These are phyloP conservation scores for Todiramphus chloris DNA, from an alignment of 2,113 vertebrate species.

Conservation along the genomic window DNA sequence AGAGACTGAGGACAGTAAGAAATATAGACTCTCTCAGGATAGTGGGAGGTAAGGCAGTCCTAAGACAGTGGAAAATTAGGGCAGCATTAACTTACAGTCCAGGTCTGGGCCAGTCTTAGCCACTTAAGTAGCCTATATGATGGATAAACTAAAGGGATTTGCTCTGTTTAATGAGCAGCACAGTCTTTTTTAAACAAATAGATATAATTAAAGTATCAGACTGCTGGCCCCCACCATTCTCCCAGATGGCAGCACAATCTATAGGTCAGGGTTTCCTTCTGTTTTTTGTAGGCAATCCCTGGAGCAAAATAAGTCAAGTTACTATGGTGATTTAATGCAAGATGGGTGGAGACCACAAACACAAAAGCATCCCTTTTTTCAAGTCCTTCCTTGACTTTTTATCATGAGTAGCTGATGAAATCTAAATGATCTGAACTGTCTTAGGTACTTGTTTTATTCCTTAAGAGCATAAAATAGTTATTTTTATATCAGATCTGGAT, in stretches of 20 bases:
- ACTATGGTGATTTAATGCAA: not conserved
- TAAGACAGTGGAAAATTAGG: slow-evolving; percentile 27
- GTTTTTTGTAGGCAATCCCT: not conserved
- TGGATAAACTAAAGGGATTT: slow-evolving; percentile 38
- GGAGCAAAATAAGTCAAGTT: not conserved
- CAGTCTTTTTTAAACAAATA: not conserved
- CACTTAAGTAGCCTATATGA: slow-evolving; percentile 26
- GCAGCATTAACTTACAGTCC: not conserved
- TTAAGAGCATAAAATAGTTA: not conserved
- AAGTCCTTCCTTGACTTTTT: not conserved
- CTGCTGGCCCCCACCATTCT: not conserved
- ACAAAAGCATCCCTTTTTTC: not conserved
- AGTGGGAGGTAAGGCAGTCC: slow-evolving; percentile 22
- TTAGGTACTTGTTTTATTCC: not conserved
- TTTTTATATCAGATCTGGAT: not conserved
- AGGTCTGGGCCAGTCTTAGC: slow-evolving; percentile 31
- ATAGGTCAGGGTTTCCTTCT: not conserved
- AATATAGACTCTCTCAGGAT: not conserved
- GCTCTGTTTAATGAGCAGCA: not conserved
- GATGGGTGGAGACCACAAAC: not conserved
- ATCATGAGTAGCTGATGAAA: not conserved
- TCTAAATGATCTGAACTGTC: not conserved
- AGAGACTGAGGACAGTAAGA: slow-evolving; percentile 46
- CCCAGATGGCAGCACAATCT: slow-evolving; percentile 33
- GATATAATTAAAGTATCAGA: not conserved